phyloP scores from a whole-genome alignment of 2,113 vertebrate genomes.

The Lates calcarifer region DNA sequence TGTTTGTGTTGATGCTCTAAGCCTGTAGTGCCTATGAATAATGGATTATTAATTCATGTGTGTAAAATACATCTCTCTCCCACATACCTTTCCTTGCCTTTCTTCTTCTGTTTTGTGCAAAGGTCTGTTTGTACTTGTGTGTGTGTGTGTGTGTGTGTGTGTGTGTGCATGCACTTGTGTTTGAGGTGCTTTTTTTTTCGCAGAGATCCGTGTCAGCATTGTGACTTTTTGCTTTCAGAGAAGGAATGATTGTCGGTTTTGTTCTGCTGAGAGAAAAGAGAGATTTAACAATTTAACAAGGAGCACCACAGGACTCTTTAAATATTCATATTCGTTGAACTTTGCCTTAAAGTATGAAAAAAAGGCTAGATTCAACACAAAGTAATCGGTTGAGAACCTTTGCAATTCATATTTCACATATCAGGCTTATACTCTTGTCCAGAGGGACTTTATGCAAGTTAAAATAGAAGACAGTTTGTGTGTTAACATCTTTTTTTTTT shows the following conservation, averaged over 20 bases:
- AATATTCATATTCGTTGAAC: slow-evolving; percentile 65
- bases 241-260: slow-evolving; percentile 39
- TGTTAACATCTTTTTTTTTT: slow-evolving; percentile 21
- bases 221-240: slow-evolving; percentile 17
- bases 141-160: background rate
- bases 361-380: slow-evolving; percentile 25
- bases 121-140: slow-evolving; percentile 7
- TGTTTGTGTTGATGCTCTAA: slow-evolving; percentile 63
- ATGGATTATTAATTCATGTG: slow-evolving; percentile 68
- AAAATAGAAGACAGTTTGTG: background rate
- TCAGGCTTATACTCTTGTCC: background rate
- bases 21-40: slow-evolving; percentile 57
- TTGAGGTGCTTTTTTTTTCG: background rate
- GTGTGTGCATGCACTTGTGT: background rate
- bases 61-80: slow-evolving; percentile 50
- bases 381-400: slow-evolving; percentile 18
- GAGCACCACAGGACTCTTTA: slow-evolving; percentile 45
- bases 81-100: slow-evolving; percentile 22
- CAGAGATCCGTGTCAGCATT: slow-evolving; percentile 29
- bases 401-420: slow-evolving; percentile 22
- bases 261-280: slow-evolving; percentile 38
- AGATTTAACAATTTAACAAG: slow-evolving; percentile 66
- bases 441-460: slow-evolving; percentile 12
- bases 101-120: slow-evolving; percentile 7
- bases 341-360: slow-evolving; percentile 42